phyloP scores from a whole-genome alignment of 1,140 invertebrate species.

The Drosophila bifasciata region DNA sequence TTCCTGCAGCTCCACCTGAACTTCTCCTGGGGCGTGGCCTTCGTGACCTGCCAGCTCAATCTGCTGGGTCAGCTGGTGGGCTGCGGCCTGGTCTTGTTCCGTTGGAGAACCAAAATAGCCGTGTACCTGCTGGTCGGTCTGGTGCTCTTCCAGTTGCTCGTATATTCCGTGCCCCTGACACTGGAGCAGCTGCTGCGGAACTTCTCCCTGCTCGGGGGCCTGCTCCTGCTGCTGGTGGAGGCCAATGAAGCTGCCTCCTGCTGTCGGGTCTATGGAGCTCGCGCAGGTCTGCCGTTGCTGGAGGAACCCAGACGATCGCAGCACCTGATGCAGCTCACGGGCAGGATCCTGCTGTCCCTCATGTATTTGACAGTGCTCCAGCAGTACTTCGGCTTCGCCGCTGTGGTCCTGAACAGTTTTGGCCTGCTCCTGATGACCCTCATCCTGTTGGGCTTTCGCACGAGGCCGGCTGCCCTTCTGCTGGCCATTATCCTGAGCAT shows the following conservation, averaged over 20 bases:
- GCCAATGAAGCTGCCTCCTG: not conserved
- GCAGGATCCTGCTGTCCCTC: slow-evolving; percentile 25
- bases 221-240: slow-evolving; percentile 42
- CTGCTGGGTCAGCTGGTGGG: slow-evolving; percentile 39
- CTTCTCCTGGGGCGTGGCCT: slow-evolving; percentile 2
- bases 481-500: slow-evolving; percentile 25
- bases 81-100: slow-evolving; percentile 20
- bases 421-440: slow-evolving; percentile 36
- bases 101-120: slow-evolving; percentile 26
- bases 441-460: slow-evolving; percentile 50
- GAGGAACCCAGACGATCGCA: slow-evolving; percentile 14
- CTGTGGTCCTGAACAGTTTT: slow-evolving; percentile 10
- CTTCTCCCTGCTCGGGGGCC: slow-evolving; percentile 35
- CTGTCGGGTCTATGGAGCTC: not conserved
- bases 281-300: slow-evolving; percentile 19
- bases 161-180: slow-evolving; percentile 14
- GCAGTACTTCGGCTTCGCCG: not conserved
- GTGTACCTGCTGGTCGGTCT: slow-evolving; percentile 28
- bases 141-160: slow-evolving; percentile 19
- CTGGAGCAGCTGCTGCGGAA: slow-evolving; percentile 34
- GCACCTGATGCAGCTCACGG: slow-evolving; percentile 44
- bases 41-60: slow-evolving; percentile 1
- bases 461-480: slow-evolving; percentile 24
- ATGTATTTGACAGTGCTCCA: slow-evolving; percentile 46
- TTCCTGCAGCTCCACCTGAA: slow-evolving; percentile 17